phyloP scores from a whole-genome alignment of 64 coral and sea anemone species.

The Montipora foliosa region DNA sequence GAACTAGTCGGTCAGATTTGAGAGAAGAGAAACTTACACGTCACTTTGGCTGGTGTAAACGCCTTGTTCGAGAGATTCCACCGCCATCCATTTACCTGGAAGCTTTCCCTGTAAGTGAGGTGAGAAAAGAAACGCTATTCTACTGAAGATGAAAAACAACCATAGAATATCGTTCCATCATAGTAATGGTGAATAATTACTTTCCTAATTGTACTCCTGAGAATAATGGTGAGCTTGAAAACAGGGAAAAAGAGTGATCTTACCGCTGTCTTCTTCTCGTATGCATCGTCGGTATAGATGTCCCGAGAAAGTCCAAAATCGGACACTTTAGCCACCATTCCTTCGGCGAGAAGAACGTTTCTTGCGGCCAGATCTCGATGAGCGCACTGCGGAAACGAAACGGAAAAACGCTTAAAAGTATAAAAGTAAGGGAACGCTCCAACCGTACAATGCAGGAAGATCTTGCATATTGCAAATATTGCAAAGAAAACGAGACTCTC shows the following conservation, averaged over 20 bases:
- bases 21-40: conserved; percentile 51
- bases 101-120: conserved; percentile 55
- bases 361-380: conserved; percentile 81
- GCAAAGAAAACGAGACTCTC: no score
- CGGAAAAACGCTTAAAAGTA: no score
- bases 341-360: conserved; percentile 84
- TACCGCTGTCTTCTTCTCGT: conserved; percentile 84
- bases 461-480: no score
- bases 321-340: conserved; percentile 81
- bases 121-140: neutral
- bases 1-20: neutral
- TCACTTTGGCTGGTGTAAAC: conserved; percentile 77
- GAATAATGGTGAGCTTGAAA: no score
- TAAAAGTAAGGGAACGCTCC: no score
- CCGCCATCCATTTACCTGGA: conserved; percentile 81
- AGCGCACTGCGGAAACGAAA: conserved; percentile 61
- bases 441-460: no score
- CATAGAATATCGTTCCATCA: neutral
- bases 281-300: conserved; percentile 76
- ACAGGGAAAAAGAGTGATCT: neutral
- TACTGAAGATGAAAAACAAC: neutral
- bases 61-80: conserved; percentile 70
- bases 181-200: no score
- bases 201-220: no score
- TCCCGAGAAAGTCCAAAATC: conserved; percentile 90